Evolutionary conservation across 1,140 invertebrate genomes (phyloP), one percentile per base, ranked within the genome.

Genomic region (Pseudomyrmex flavicornis): DNA sequence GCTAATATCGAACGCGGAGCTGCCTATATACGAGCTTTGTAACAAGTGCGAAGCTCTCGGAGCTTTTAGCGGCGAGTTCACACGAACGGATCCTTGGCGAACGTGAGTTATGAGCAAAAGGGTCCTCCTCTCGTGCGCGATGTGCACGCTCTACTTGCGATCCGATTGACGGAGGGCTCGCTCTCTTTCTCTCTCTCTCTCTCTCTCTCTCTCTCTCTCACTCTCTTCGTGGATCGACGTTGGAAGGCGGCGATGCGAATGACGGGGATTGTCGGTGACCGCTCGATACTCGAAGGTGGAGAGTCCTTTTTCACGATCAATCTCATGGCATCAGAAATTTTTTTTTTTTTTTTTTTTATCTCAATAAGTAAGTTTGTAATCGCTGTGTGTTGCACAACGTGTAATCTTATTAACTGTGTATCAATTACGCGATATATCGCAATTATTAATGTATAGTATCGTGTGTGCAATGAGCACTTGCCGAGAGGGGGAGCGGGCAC

Each of bases 61-160:
- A 66, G 72, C 59, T 83, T 82, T 63, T 72, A 61, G 54, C 54
- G 58, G 65, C 56, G 75, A 88, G 86, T 88, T 87, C 63, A 82
- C 82, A 77, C 69, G 74, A 75, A 54, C 58, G 69, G 77, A 83
- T 77, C 58, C 84, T 87, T 72, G 50, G 17, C 54, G 22, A 69
- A 62, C 59, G 68, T 22, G 63, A 70, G 70, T 73, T 70, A 77
- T 20, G 8, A 62, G 79, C 63, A 82, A 86, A 88, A 89, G 88
- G 87, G 74, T 86, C 84, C 70, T 44, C 35, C 66, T 88, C 87
- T 77, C 79, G 46, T 72, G 48, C 77, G 48, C 84, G 56, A 85
- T 89, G 84, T 88, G 79, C 75, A 89, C 65, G 88, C 88, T 89
- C 88, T 85, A 90, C 59, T 90, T 89, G 80, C 70, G 73, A 74